A percentile compares a stretch with the other conserved stretches of the same genome.
Conservation (phyloP, 2,888 invertebrate genomes). For the Latrodectus hesperus region DNA sequence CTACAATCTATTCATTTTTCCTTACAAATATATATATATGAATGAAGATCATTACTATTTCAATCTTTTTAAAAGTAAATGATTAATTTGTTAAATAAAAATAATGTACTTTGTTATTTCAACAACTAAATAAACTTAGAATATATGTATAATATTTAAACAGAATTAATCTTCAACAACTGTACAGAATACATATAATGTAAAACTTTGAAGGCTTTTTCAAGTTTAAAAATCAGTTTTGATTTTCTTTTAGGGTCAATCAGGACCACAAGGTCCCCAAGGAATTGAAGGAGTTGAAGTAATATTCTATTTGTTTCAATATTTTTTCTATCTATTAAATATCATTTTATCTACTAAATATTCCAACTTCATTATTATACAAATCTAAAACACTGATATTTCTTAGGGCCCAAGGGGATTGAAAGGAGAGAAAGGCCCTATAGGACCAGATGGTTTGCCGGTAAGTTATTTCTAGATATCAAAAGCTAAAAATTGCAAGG, state of each 20-base stretch:
- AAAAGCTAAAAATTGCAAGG: too few relatives aligned
- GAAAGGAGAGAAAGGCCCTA: constrained; percentile 58
- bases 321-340: too few relatives aligned
- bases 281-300: constrained; percentile 61
- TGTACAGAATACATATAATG: too few relatives aligned
- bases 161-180: neutral
- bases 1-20: too few relatives aligned
- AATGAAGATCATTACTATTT: too few relatives aligned
- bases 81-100: too few relatives aligned
- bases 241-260: constrained; percentile 38
- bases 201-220: neutral
- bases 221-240: neutral
- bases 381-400: neutral
- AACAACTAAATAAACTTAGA: too few relatives aligned
- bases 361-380: neutral
- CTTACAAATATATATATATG: too few relatives aligned
- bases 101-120: too few relatives aligned
- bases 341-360: too few relatives aligned
- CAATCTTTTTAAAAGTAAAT: too few relatives aligned
- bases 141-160: neutral
- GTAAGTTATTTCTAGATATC: neutral
- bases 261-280: constrained; percentile 49
- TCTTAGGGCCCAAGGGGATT: constrained; percentile 55
- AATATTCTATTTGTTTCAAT: neutral
- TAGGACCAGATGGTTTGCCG: constrained; percentile 56